These are phyloP conservation scores for Brienomyrus brachyistius DNA, from an alignment of 2,113 vertebrate genomes.

Conservation along the genomic window DNA sequence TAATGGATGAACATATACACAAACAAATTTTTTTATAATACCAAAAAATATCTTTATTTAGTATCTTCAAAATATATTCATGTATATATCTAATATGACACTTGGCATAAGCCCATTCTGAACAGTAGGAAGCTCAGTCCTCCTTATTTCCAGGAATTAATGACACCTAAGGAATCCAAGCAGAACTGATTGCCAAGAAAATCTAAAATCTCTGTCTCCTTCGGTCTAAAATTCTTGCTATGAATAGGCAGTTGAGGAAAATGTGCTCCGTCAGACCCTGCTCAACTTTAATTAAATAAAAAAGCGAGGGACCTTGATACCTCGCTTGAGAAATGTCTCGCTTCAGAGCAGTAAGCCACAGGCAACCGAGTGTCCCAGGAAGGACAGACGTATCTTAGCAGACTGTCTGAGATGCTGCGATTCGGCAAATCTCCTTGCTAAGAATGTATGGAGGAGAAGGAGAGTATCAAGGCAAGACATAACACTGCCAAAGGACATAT, in stretches of 20 bases:
- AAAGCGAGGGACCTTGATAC: background rate
- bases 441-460: background rate
- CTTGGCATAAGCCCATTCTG: background rate
- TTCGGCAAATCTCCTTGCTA: background rate
- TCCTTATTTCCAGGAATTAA: background rate
- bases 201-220: background rate
- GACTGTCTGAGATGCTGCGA: background rate
- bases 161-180: background rate
- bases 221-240: background rate
- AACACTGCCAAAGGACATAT: background rate
- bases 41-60: background rate
- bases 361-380: background rate
- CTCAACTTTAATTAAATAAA: slow-evolving; percentile 5
- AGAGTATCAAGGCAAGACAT: background rate
- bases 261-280: background rate
- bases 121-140: background rate
- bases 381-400: background rate
- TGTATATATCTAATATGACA: background rate
- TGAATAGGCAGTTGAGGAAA: background rate
- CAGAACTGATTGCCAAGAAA: background rate
- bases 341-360: background rate
- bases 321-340: background rate
- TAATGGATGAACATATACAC: background rate
- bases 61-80: background rate
- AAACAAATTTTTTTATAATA: background rate